Evolutionary conservation across 2,888 invertebrate species (phyloP).

Genomic region (Cinara cedri): DNA sequence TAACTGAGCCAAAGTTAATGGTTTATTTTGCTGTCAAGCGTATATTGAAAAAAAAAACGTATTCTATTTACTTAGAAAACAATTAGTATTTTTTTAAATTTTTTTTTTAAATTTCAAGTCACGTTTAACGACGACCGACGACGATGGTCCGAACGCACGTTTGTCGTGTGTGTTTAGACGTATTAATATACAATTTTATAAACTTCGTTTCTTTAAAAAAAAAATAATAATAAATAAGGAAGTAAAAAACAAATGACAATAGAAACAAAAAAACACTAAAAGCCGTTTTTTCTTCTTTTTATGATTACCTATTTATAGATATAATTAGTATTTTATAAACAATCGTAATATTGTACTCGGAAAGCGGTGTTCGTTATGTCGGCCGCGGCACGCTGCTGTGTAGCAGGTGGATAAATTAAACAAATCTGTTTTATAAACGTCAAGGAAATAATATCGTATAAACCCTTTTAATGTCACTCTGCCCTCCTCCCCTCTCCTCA

Average conservation of each 20-base stretch:
- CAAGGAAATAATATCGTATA: constrained; percentile 15
- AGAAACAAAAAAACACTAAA: not conserved
- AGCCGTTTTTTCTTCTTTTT: not conserved
- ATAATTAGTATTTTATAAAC: constrained; percentile 21
- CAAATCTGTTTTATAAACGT: constrained; percentile 9
- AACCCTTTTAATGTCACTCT: constrained; percentile 22
- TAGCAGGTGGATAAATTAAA: constrained; percentile 14
- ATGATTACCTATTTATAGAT: not conserved
- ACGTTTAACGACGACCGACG: constrained; percentile 34
- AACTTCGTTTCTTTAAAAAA: not conserved
- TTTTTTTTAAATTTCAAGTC: constrained; percentile 21
- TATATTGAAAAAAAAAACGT: too few species aligned
- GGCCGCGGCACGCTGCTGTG: not conserved
- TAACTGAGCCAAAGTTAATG: too few species aligned
- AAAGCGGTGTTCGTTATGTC: not conserved
- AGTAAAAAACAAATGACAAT: too few species aligned
- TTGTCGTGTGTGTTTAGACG: constrained; percentile 12
- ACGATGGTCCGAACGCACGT: constrained; percentile 10
- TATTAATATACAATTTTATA: not conserved
- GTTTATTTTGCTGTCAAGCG: too few species aligned
- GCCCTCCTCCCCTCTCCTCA: too few species aligned
- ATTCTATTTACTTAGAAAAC: too few species aligned
- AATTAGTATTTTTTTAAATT: too few species aligned
- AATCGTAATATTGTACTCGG: not conserved
- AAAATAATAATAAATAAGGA: too few species aligned